phyloP scores from a whole-genome alignment of 2,888 invertebrate species.

The Leucoptera coffeella region DNA sequence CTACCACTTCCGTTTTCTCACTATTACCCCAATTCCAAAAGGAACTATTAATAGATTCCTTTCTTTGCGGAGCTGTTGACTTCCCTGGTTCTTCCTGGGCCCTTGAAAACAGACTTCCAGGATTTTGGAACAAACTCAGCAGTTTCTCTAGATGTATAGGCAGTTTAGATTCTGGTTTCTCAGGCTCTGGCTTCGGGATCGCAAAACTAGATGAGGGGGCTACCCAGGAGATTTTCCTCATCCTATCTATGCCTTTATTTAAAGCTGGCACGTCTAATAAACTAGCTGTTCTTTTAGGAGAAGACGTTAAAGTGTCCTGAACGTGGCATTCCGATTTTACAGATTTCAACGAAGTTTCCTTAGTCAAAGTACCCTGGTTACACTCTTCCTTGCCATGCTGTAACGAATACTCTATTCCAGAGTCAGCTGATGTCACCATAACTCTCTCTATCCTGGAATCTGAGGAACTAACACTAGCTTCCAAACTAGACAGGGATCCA shows the following conservation, averaged over 20 bases:
- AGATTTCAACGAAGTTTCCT: conserved; percentile 30
- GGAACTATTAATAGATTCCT: conserved; percentile 34
- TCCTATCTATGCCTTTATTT: conserved; percentile 29
- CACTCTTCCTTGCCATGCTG: conserved; percentile 36
- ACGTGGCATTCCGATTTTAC: conserved; percentile 13
- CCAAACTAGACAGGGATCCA: conserved; percentile 39
- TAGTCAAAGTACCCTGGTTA: conserved; percentile 44
- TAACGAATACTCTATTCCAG: conserved; percentile 40
- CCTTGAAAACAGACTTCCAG: conserved; percentile 55
- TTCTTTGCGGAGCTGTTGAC: conserved; percentile 32
- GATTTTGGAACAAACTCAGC: conserved; percentile 59
- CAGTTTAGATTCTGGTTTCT: conserved; percentile 21
- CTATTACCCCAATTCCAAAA: conserved; percentile 44
- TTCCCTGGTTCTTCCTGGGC: conserved; percentile 34
- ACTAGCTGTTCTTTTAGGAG: conserved; percentile 34
- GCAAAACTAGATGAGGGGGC: conserved; percentile 40
- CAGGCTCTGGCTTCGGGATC: conserved; percentile 19
- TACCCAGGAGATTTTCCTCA: conserved; percentile 58
- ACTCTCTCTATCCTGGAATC: conserved; percentile 30
- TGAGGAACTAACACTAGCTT: conserved; percentile 43
- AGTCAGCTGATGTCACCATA: conserved; percentile 42
- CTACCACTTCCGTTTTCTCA: conserved; percentile 12
- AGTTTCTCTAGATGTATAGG: conserved; percentile 61
- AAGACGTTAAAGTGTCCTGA: conserved; percentile 23
- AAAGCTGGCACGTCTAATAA: conserved; percentile 37